Evolutionary conservation across 2,888 invertebrate species (phyloP).

Genomic region (Meta bourneti): DNA sequence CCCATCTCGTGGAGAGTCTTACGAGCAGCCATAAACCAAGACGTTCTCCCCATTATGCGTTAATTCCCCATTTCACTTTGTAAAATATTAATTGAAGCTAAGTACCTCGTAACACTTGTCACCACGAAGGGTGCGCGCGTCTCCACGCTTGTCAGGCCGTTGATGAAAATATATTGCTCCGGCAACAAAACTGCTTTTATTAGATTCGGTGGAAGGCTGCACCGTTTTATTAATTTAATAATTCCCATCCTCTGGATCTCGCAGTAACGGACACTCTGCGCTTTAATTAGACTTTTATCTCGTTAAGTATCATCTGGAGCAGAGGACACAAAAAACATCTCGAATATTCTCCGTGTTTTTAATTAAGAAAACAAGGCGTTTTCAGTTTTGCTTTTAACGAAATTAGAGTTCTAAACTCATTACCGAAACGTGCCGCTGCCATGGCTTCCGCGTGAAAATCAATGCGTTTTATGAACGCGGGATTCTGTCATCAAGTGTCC

Average conservation of each 20-base stretch:
- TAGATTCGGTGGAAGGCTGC: not conserved
- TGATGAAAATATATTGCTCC: conserved; percentile 36
- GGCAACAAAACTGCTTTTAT: not conserved
- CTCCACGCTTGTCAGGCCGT: not conserved
- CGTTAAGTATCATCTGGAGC: conserved; percentile 33
- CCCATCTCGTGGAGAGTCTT: not conserved
- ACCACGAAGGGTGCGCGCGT: not conserved
- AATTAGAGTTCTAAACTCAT: conserved; percentile 40
- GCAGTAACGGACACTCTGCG: not conserved
- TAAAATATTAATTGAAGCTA: conserved; percentile 30
- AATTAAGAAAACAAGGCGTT: conserved; percentile 39
- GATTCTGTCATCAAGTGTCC: conserved; percentile 22
- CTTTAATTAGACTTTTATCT: conserved; percentile 54
- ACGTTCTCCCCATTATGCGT: conserved; percentile 7
- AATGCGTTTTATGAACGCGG: conserved; percentile 40
- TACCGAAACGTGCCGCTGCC: conserved; percentile 19
- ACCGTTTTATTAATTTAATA: conserved; percentile 40
- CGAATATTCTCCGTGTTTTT: conserved; percentile 25
- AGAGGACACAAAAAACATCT: not conserved
- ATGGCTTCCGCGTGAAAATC: conserved; percentile 22
- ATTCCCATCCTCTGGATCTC: not conserved
- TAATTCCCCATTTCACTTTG: conserved; percentile 1
- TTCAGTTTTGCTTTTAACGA: conserved; percentile 45
- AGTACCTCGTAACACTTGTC: not conserved
- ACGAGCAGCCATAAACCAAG: not conserved